Evolutionary conservation across 1,140 invertebrate species (phyloP).

Genomic region (Meloidogyne floridensis): DNA sequence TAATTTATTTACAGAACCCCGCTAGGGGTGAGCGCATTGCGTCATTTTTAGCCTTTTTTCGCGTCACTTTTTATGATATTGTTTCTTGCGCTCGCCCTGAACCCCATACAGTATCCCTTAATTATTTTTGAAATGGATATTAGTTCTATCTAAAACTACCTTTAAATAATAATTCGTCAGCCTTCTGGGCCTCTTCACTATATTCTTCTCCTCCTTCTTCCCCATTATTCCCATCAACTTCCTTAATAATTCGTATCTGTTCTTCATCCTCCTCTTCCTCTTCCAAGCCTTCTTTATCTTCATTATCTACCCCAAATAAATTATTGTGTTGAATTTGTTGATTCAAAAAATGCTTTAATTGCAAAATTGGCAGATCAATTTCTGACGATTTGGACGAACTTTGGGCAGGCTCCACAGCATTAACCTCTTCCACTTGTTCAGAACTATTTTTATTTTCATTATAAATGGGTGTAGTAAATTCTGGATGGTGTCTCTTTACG

Average conservation of each 20-base stretch:
- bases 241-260: neutral
- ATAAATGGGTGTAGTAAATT: constrained; percentile 12
- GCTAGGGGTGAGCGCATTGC: too few species aligned
- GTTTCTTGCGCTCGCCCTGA: too few species aligned
- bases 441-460: neutral
- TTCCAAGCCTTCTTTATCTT: neutral
- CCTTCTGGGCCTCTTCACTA: neutral
- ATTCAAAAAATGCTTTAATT: constrained; percentile 1
- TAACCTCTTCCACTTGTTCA: neutral
- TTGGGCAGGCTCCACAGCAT: neutral
- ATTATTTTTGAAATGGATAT: neutral
- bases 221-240: neutral
- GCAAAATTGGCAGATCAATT: neutral
- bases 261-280: neutral
- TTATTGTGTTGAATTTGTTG: constrained; percentile 2
- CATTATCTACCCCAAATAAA: neutral
- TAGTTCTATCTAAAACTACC: neutral
- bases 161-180: neutral
- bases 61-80: too few species aligned
- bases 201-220: neutral
- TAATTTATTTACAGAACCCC: too few species aligned
- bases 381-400: neutral
- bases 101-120: too few species aligned
- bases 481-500: constrained; percentile 26
- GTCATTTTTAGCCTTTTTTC: too few species aligned